These are phyloP conservation scores for Astur gentilis DNA, from an alignment of 2,113 vertebrate genomes.

Conservation along the genomic window DNA sequence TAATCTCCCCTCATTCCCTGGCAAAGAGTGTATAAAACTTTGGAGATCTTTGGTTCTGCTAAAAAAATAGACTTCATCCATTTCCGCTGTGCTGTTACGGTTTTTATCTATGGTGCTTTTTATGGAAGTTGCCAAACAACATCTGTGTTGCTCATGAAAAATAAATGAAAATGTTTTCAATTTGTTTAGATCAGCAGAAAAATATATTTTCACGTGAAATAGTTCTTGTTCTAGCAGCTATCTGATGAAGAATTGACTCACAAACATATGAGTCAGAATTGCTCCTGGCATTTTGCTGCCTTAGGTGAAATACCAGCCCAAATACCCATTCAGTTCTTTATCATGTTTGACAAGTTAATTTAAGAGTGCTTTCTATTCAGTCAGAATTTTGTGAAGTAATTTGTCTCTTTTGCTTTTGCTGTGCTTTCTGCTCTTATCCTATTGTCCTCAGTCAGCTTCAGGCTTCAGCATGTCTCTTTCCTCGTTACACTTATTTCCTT, in stretches of 20 bases:
- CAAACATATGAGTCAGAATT: slow-evolving; percentile 8
- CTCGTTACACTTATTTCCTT: not conserved
- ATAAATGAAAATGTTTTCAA: slow-evolving; percentile 31
- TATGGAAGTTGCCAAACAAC: slow-evolving; percentile 39
- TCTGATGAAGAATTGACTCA: slow-evolving; percentile 20
- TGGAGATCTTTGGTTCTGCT: not conserved
- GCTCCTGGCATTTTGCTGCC: not conserved
- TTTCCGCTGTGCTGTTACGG: slow-evolving; percentile 17
- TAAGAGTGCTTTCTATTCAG: not conserved
- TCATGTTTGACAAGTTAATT: not conserved
- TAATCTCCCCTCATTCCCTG: slow-evolving; percentile 10
- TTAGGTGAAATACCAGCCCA: not conserved
- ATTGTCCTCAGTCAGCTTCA: not conserved
- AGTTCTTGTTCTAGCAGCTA: slow-evolving; percentile 11
- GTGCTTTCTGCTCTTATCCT: not conserved
- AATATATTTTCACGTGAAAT: not conserved
- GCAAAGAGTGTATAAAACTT: not conserved
- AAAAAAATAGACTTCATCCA: not conserved
- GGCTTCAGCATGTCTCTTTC: not conserved
- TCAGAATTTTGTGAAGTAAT: not conserved
- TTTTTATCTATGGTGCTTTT: slow-evolving; percentile 57
- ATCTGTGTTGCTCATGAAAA: slow-evolving; percentile 55
- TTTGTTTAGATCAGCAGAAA: slow-evolving; percentile 53
- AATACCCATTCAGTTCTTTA: not conserved
- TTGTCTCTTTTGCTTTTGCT: not conserved